phyloP scores from a whole-genome alignment of 1,140 invertebrate species.

The Carposina sasakii region DNA sequence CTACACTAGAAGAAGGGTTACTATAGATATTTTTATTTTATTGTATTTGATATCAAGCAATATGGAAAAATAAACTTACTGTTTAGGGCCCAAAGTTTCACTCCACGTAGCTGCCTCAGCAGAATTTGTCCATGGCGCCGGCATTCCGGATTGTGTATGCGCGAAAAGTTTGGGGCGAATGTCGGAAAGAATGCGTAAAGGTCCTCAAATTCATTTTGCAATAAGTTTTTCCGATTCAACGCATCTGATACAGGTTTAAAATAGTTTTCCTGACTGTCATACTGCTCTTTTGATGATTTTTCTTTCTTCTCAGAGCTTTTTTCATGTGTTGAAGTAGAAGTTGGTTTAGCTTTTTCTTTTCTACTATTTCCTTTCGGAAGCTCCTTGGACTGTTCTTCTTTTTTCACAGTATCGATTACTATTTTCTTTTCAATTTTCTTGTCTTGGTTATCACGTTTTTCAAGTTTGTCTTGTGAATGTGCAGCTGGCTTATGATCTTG shows the following conservation, averaged over 20 bases:
- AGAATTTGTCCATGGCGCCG: conserved; percentile 79
- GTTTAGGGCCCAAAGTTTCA: conserved; percentile 80
- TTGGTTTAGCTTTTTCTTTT: conserved; percentile 14
- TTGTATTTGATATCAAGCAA: conserved; percentile 8
- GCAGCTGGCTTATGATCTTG: too few species aligned
- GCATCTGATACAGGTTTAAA: conserved; percentile 46
- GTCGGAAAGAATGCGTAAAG: conserved; percentile 75
- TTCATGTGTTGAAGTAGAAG: conserved; percentile 2
- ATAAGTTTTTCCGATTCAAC: conserved; percentile 51
- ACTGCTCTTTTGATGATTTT: conserved; percentile 20
- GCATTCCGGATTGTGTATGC: conserved; percentile 76
- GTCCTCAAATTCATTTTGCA: conserved; percentile 71
- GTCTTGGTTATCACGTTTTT: too few species aligned
- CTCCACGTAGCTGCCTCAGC: conserved; percentile 76
- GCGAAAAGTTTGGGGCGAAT: conserved; percentile 78
- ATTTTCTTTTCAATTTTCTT: too few species aligned
- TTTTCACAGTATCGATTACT: too few species aligned
- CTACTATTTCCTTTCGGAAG: too few species aligned
- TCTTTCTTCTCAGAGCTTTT: conserved; percentile 7
- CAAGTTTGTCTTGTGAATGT: too few species aligned
- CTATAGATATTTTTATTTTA: too few species aligned
- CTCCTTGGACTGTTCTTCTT: conserved; percentile 10
- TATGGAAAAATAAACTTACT: too few species aligned
- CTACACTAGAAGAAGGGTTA: too few species aligned
- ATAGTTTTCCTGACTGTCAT: conserved; percentile 27